These are phyloP conservation scores for Pararge aegeria DNA, from an alignment of 1,140 invertebrate species.

Conservation along the genomic window DNA sequence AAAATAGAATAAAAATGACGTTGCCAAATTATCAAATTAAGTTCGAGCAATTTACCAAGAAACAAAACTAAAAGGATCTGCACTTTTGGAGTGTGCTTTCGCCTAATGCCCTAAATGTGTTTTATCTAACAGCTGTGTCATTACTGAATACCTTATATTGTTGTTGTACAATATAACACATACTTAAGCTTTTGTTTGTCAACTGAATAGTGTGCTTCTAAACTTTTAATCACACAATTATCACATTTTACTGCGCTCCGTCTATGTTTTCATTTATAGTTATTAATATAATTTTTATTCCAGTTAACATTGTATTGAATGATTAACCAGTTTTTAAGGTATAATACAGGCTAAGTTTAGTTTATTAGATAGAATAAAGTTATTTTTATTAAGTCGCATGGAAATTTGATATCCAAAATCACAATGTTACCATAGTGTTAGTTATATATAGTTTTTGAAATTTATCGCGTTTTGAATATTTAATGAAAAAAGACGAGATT, in stretches of 20 bases:
- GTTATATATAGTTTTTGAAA: slow-evolving; percentile 1
- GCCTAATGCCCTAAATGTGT: not conserved
- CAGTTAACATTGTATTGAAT: slow-evolving; percentile 16
- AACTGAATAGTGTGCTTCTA: slow-evolving; percentile 3
- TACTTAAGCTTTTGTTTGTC: not conserved
- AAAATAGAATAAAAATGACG: not conserved
- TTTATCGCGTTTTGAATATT: slow-evolving; percentile 1
- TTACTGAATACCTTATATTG: not conserved
- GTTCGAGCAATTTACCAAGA: not conserved
- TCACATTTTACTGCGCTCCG: not conserved
- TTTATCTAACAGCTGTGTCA: not conserved
- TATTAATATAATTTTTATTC: slow-evolving; percentile 20
- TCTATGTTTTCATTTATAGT: slow-evolving; percentile 2
- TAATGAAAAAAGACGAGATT: no score
- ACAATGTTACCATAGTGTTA: slow-evolving; percentile 26
- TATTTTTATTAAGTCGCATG: slow-evolving; percentile 3
- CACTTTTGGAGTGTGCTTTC: not conserved
- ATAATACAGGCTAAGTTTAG: not conserved
- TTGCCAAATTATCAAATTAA: not conserved
- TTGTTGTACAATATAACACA: not conserved
- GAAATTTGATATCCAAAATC: slow-evolving; percentile 9
- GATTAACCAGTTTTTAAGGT: not conserved
- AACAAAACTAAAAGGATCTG: not conserved
- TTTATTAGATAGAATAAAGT: slow-evolving; percentile 11
- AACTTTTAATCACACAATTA: slow-evolving; percentile 5